Base-by-base conservation (phyloP, 1,140 invertebrate species). In the Medauroidea extradentata region DNA sequence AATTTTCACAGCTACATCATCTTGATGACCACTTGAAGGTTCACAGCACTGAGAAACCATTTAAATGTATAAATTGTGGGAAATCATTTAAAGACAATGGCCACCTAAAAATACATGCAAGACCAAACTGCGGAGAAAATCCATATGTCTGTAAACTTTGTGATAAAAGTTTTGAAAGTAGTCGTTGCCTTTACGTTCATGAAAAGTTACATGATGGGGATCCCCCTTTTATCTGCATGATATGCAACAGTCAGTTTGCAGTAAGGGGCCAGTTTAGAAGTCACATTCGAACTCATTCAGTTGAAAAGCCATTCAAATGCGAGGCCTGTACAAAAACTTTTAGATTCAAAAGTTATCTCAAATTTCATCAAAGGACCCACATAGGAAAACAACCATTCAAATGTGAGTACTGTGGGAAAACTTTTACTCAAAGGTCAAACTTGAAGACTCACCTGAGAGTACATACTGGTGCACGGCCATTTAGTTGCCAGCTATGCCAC, bases 41-140 rank as follows among this genome's bases (percentile, higher is more conserved):
- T n/a, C 92, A 95, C 67, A 88, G 87, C 1, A 90, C 91, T 57
- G 82, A 86, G 62, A 89, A 90, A 68, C 92, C 91, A 0, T 89
- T 88, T 74, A 83, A 84, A 67, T 93, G 91, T 70, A 78, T 82
- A 41, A 81, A 83, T 62, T 94, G 91, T 69, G 74, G 80, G 0
- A 86, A 90, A 65, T 83, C 84, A 52, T 89, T 88, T 68, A 86
- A 85, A 1, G 86, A 88, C 68, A 83, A 85, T 44, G 82, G 83
- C 64, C 81, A 85, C 11, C 71, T 89, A 1, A 44, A 44, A 44
- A 44, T 18, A 44, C 42, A 44, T 14, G 14, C 44, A 48, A 21
- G 44, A 48, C 23, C 44, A 5, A 84, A 87, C 65, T 78, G 73
- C 4, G 81, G 77, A 52, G 75, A 79, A 56, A 77, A 76, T 53